Conservation (phyloP, 2,888 invertebrate species). For the Trachelus tabidus region DNA sequence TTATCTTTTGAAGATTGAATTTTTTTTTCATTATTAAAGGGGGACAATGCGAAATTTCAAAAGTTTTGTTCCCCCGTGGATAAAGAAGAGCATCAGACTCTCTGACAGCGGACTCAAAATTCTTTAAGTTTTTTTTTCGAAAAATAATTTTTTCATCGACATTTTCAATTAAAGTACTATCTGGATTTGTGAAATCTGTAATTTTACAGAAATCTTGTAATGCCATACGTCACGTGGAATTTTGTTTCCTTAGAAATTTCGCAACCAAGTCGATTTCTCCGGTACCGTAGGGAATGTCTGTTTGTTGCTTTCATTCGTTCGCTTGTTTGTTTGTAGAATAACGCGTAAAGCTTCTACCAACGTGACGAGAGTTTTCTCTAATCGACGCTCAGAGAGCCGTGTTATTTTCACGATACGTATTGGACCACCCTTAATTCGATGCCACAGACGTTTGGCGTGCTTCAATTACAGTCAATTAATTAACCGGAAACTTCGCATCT, state of each 20-base stretch:
- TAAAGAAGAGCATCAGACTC: background rate
- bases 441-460: background rate
- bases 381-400: background rate
- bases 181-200: too few species aligned
- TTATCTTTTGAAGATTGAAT: slow-evolving; percentile 20
- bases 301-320: background rate
- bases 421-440: background rate
- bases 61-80: background rate
- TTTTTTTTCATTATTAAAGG: slow-evolving; percentile 1
- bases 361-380: background rate
- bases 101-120: background rate
- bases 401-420: background rate
- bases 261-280: background rate
- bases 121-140: too few species aligned
- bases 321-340: background rate
- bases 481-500: background rate
- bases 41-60: background rate
- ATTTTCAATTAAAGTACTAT: too few species aligned
- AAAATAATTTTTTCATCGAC: too few species aligned
- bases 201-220: too few species aligned
- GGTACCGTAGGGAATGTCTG: background rate
- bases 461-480: background rate
- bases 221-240: too few species aligned
- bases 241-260: background rate
- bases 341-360: background rate